A percentile compares a stretch with the other conserved stretches of the same genome.
These are phyloP conservation scores for Neodiprion lecontei DNA, from an alignment of 1,140 invertebrate genomes.

Conservation along the genomic window DNA sequence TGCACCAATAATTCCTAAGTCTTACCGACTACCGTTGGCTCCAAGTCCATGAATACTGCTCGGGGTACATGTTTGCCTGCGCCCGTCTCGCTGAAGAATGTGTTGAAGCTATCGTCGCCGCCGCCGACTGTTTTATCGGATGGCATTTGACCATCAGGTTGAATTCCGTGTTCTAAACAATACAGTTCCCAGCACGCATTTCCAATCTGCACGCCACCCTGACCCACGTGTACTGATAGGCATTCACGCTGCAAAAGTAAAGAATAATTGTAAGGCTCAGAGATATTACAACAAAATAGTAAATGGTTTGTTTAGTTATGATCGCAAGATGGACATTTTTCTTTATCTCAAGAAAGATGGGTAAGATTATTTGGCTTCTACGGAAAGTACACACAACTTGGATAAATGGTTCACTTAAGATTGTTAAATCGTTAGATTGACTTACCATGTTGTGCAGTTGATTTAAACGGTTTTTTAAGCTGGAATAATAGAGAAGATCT, in stretches of 20 bases:
- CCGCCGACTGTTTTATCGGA: constrained; percentile 53
- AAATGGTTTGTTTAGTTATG: no score
- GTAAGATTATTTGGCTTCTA: not conserved
- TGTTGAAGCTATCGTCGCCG: constrained; percentile 65
- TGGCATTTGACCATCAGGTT: constrained; percentile 83
- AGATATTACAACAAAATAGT: no score
- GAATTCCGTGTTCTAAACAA: constrained; percentile 89
- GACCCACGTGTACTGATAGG: constrained; percentile 77
- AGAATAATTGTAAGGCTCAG: no score
- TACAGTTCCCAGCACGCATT: constrained; percentile 81
- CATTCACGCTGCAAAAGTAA: constrained; percentile 48
- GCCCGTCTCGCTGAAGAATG: constrained; percentile 67
- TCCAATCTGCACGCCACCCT: constrained; percentile 79
- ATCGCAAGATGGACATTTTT: not conserved
- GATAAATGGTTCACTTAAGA: no score
- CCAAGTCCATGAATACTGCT: constrained; percentile 54
- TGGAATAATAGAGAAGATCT: not conserved
- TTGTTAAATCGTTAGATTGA: not conserved
- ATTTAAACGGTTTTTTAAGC: not conserved
- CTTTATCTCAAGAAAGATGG: not conserved
- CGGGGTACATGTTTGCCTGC: constrained; percentile 44
- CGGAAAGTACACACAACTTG: no score
- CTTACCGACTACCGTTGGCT: constrained; percentile 67
- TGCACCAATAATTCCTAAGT: not conserved
- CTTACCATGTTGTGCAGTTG: not conserved